These are phyloP conservation scores for Nasonia vitripennis DNA, from an alignment of 1,140 invertebrate genomes.

Conservation along the genomic window DNA sequence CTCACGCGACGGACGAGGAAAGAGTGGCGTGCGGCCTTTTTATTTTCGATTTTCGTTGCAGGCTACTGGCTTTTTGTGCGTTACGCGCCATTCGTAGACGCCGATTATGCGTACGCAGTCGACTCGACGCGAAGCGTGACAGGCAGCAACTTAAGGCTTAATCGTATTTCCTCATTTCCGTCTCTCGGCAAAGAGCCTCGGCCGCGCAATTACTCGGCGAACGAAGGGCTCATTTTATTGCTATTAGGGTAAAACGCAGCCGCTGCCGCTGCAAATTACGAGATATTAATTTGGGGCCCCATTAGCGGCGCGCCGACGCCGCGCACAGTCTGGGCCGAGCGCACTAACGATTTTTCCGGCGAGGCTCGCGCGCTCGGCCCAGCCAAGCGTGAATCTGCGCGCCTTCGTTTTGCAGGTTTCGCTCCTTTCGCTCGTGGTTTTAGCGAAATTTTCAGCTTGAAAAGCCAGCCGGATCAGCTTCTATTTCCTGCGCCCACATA, in stretches of 20 bases:
- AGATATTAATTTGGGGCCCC: slow-evolving; percentile 72
- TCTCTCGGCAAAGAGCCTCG: slow-evolving; percentile 51
- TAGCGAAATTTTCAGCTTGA: not conserved
- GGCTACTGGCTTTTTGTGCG: too few species aligned
- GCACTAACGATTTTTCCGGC: slow-evolving; percentile 67
- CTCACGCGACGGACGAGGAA: slow-evolving; percentile 13
- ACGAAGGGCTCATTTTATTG: slow-evolving; percentile 71
- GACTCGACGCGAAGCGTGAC: slow-evolving; percentile 64
- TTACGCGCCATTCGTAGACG: not conserved
- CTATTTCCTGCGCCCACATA: not conserved
- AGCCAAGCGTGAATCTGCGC: slow-evolving; percentile 55
- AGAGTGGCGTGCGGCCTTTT: not conserved
- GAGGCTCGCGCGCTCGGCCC: slow-evolving; percentile 41
- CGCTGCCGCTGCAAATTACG: slow-evolving; percentile 62
- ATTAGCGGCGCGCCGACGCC: slow-evolving; percentile 65
- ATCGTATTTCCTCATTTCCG: slow-evolving; percentile 72
- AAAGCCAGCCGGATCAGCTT: not conserved
- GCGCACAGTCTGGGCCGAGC: slow-evolving; percentile 13
- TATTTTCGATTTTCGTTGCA: too few species aligned
- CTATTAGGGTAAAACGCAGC: slow-evolving; percentile 71
- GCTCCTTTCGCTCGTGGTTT: not conserved
- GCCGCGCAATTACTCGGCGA: slow-evolving; percentile 64
- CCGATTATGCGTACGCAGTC: not conserved
- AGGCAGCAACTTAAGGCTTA: slow-evolving; percentile 62
- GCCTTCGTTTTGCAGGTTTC: not conserved